These are phyloP conservation scores for Chaetorhynchus papuensis DNA, from an alignment of 2,113 vertebrate genomes.

Conservation along the genomic window DNA sequence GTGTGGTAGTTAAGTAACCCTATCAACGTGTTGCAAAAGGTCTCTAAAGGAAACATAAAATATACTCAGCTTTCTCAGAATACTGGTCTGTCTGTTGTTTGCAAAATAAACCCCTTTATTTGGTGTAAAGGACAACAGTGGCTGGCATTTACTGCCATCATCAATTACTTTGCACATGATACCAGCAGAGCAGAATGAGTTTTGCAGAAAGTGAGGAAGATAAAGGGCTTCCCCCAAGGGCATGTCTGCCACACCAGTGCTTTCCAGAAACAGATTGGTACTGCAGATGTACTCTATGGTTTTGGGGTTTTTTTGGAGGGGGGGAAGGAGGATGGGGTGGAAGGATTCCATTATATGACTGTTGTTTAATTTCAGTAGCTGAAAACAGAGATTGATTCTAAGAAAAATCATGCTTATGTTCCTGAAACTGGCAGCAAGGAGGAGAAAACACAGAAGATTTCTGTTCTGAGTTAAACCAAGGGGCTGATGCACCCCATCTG, in stretches of 20 bases:
- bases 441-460: neutral
- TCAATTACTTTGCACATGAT: neutral
- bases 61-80: neutral
- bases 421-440: neutral
- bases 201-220: neutral
- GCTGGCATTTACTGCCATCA: neutral
- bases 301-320: rapidly evolving
- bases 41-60: neutral
- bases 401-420: neutral
- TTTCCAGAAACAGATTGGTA: neutral
- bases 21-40: neutral
- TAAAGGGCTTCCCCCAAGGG: neutral
- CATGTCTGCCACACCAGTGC: neutral
- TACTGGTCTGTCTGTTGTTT: neutral
- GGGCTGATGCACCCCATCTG: neutral
- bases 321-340: no score
- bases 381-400: neutral
- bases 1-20: neutral
- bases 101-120: neutral
- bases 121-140: neutral
- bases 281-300: neutral
- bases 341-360: neutral
- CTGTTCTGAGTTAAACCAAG: neutral
- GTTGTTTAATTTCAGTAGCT: neutral
- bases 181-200: neutral